Percentiles rank a stretch among this genome's conserved stretches.
Conservation (phyloP, 53 echinoderm and acorn worm genomes). For the Arbacia lixula region DNA sequence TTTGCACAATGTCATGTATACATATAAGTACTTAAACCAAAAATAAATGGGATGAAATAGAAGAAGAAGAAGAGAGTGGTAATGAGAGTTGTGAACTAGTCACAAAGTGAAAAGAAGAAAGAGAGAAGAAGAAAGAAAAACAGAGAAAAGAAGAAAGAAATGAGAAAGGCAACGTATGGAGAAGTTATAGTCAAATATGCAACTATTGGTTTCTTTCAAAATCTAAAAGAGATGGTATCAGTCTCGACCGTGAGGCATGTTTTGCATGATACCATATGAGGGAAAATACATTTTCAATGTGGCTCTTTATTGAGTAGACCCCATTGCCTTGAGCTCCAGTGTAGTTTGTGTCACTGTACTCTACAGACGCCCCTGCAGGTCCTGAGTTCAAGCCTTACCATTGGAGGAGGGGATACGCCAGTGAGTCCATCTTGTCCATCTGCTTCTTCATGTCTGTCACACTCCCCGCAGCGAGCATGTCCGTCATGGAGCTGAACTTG, state of each 20-base stretch:
- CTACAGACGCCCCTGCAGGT: conserved; percentile 88
- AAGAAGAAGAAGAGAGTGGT: too few species aligned
- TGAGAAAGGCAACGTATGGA: too few species aligned
- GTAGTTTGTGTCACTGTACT: conserved; percentile 93
- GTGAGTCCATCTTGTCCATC: conserved; percentile 81
- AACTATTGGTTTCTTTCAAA: too few species aligned
- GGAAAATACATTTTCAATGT: not conserved
- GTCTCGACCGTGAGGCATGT: too few species aligned
- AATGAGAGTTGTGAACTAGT: too few species aligned
- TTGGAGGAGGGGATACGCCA: conserved; percentile 91
- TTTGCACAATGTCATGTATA: too few species aligned
- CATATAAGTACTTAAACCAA: too few species aligned
- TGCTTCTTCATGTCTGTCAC: conserved; percentile 85
- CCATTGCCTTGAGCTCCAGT: conserved; percentile 79
- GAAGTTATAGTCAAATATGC: too few species aligned
- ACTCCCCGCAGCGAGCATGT: conserved; percentile 88
- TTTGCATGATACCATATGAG: not conserved
- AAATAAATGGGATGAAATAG: too few species aligned
- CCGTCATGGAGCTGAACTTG: conserved; percentile 92
- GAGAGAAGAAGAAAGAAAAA: too few species aligned
- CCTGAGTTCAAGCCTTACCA: conserved; percentile 55
- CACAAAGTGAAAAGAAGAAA: too few species aligned
- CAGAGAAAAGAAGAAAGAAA: too few species aligned
- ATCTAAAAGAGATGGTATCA: not conserved
- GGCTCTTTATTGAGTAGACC: not conserved